Evolutionary conservation across 2,888 invertebrate genomes (phyloP), one percentile per base, ranked within the genome.

Genomic region (Vesta saturnalis): DNA sequence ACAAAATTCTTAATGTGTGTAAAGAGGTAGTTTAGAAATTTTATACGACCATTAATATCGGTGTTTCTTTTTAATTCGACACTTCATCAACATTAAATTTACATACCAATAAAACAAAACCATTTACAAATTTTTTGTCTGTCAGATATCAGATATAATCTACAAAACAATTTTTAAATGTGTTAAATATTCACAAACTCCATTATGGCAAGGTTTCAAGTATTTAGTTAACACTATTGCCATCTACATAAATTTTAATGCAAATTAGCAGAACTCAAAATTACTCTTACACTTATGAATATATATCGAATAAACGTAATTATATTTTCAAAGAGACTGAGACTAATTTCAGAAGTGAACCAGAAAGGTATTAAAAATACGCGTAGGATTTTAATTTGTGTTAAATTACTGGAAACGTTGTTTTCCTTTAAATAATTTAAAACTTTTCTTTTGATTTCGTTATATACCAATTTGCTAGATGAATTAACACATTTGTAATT

Each of bases 1-100:
- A 10, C 12, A 18, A 19, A 19, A 39, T 19, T 19, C n/a, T 52
- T 19, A 52, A 21, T 21, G 18, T 19, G 52, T 52, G 52, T 21
- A 52, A 52, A 52, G 52, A 52, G 52, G 52, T 52, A 52, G 52
- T 52, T 52, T 52, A 12, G 19, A 52, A 52, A n/a, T 52, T 52
- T 19, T n/a, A 39, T 23, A 39, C n/a, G 39, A 10, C 39, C 39
- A 39, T 52, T 16, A 15, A 43, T 10, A 8, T 43, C 43, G 43
- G 43, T 14, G 14, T 6, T 2, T 43, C 43, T 43, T 43, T 43
- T 2, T n/a, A 43, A 49, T 52, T 39, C 8, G 39, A n/a, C n/a
- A 39, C 39, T n/a, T 39, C n/a, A 15, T 49, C 3, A 49, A 3
- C 47, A 14, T 49, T 3, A 3, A 43, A 49, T 18, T 49, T 49